Base-by-base conservation (phyloP, 37 sponge, comb jelly and placozoan species). In the Bolinopsis microptera region DNA sequence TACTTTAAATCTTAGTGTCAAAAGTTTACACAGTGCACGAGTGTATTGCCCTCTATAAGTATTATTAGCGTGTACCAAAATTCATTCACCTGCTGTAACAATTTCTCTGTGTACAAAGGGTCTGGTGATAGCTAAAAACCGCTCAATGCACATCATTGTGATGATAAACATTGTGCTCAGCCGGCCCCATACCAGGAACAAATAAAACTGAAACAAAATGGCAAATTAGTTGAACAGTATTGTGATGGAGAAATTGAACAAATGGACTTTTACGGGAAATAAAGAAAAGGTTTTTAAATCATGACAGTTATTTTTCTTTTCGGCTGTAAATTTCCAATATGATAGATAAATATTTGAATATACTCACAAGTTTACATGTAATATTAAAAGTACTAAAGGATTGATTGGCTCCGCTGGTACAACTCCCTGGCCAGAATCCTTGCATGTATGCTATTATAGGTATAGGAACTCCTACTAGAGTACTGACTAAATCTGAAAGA, bases 101-200 rank as follows among this genome's bases (percentile, higher is more conserved):
- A 80, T 31, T 35, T 80, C 38, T 35, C 82, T 80, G 38, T 80
- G 82, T 34, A 80, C 37, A 80, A 80, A 80, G 5, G 82, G 82
- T 80, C 38, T 80, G 35, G 82, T 80, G 22, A 80, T 80, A 35
- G 82, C 82, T 18, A 80, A 30, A 34, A 80, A 80, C 3, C 82
- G 24, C 38, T 80, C 82, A 13, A 80, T 80, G 30, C 82, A 80
- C 82, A 80, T 80, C 35, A 80, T 34, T 33, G 82, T 80, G 2
- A 80, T 80, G 35, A 80, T 80, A 80, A 80, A 80, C 82, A 80
- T 80, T 35, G 82, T 80, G 37, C 82, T 80, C 1, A 80, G 37
- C 22, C 82, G 2, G 2, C 82, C 82, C 82, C 82, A 80, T 8
- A 34, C 37, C 37, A 80, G 82, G 30, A 80, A 80, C 82, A 80